Conservation (phyloP, 2,113 vertebrate genomes). For the Girardinichthys multiradiatus region DNA sequence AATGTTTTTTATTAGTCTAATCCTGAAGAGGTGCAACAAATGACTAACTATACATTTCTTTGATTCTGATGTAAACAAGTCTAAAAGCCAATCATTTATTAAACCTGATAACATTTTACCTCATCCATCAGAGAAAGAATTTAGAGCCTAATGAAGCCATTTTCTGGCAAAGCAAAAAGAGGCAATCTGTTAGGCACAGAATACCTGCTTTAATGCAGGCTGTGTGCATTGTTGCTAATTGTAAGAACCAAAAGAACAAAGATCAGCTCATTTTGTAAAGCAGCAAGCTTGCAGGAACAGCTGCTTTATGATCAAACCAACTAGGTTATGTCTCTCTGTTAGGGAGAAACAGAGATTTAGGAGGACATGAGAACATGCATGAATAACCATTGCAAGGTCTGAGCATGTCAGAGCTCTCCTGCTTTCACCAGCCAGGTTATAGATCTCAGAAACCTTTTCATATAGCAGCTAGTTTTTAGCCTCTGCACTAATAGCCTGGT, state of each 20-base stretch:
- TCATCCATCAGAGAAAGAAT: background rate
- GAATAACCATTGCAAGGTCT: constrained; percentile 27
- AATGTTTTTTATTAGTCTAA: too few species aligned
- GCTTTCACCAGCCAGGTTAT: constrained; percentile 38
- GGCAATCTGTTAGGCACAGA: background rate
- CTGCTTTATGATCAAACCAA: background rate
- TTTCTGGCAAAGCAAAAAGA: background rate
- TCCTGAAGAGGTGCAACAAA: too few species aligned
- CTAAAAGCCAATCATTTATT: background rate
- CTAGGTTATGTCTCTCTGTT: constrained; percentile 23
- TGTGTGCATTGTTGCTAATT: background rate
- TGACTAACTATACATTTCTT: too few species aligned
- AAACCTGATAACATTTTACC: background rate
- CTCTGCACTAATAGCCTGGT: constrained; percentile 58
- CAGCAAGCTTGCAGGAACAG: constrained; percentile 1
- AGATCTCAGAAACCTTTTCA: constrained; percentile 51
- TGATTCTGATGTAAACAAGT: background rate
- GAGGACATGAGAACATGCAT: constrained; percentile 25
- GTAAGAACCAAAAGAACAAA: background rate
- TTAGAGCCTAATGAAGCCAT: background rate
- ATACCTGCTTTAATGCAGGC: background rate
- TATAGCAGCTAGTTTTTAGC: constrained; percentile 66
- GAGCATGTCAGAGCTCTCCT: constrained; percentile 7
- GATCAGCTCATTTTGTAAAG: background rate
- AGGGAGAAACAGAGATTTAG: constrained; percentile 20